Evolutionary conservation across 2,797 vertebrate genomes (phyloP).

Genomic region (Setipinna tenuifilis): DNA sequence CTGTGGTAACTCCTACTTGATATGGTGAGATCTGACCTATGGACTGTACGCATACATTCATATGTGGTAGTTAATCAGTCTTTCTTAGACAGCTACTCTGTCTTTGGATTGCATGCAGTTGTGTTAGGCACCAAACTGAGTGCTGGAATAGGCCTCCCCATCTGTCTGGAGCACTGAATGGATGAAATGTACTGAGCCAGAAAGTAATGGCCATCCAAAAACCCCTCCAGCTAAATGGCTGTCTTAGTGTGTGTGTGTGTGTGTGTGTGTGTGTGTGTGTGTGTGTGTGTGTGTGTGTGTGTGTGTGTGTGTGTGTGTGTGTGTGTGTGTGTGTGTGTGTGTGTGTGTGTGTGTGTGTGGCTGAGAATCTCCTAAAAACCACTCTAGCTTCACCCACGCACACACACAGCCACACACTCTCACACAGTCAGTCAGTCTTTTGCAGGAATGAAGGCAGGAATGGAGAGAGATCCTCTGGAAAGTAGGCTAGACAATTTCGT

Average conservation of each 20-base stretch:
- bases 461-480: not conserved
- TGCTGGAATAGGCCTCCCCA: constrained; percentile 25
- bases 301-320: not conserved
- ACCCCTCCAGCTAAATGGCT: constrained; percentile 26
- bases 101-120: not conserved
- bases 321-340: constrained; percentile 19
- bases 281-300: constrained; percentile 29
- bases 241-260: constrained; percentile 28
- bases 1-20: not conserved
- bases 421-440: too few relatives aligned
- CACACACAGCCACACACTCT: too few relatives aligned
- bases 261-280: constrained; percentile 37
- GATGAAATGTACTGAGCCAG: constrained; percentile 20
- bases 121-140: not conserved
- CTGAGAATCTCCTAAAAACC: not conserved
- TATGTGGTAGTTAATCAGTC: not conserved
- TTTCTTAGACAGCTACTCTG: not conserved
- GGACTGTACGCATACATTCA: not conserved
- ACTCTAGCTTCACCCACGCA: not conserved
- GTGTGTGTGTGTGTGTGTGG: not conserved
- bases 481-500: not conserved
- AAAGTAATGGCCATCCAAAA: constrained; percentile 10
- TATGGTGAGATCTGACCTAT: not conserved
- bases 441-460: not conserved
- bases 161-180: not conserved